Base-by-base conservation (phyloP, 2,797 vertebrate species). In the Channa striata region DNA sequence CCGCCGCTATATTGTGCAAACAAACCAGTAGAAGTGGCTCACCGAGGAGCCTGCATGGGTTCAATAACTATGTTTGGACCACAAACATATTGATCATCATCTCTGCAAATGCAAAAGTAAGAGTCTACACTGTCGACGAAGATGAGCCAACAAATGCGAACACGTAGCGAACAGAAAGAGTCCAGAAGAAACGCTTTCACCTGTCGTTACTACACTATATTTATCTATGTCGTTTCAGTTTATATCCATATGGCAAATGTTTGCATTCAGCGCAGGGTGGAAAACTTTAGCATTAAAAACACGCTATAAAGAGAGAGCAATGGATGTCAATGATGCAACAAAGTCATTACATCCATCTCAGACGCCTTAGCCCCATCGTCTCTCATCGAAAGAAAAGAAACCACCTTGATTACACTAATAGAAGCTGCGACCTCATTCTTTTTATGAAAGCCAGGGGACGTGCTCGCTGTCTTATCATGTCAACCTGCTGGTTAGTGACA, bases 1-100 rank as follows among this genome's bases (percentile, higher is more conserved):
- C 49, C 72, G 50, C 54, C 60, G 52, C 30, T 75, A 68, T 77
- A 51, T 84, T 91, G 88, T 90, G 85, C 90, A 90, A 89, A 88
- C 82, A 81, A 88, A 85, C 77, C 84, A 83, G 68, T 59, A 77
- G 70, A 79, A 66, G 79, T 70, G 47, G 48, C 56, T 77, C 70
- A 79, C 63, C 0, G 9, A 51, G 68, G 78, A 84, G 59, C 67
- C 80, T 72, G 79, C 52, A 49, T 37, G 68, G n/a, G 43, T 60
- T 78, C 64, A 80, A 61, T 69, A 71, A 62, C 61, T 82, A 46
- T 61, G 50, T 80, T 21, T 70, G 73, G 68, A 86, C 79, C 58
- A 74, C 64, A 65, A 39, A 72, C 43, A 57, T 61, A 80, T 72
- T 71, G 19, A 81, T 77, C 71, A 79, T n/a, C n/a, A n/a, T n/a